Base-by-base conservation (phyloP, 2,888 invertebrate species). In the Chrysolina americana region DNA sequence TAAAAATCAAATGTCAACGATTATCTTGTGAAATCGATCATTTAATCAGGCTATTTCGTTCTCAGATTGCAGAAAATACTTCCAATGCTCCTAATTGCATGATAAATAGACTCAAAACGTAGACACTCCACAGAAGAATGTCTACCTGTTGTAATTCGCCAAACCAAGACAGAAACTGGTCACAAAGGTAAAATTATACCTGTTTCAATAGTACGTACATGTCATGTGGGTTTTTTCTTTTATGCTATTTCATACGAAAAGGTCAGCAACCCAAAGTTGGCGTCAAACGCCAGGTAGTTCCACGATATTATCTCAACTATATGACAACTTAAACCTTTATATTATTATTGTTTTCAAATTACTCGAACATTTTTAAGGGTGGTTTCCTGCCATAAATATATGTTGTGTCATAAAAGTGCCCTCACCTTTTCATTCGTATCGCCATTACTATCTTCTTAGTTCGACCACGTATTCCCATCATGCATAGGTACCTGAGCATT, bases 331-430 rank as follows among this genome's bases (percentile, higher is more conserved):
- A 69, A 75, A 75, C 77, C 75, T 73, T 73, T 65, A 56, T 65
- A 71, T 76, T 70, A 73, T 76, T 76, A 78, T 78, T 78, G 78
- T 78, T 79, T 79, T 78, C 71, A 44, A 79, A 78, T 74, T 74
- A 66, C 75, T 48, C 48, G 59, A 73, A 71, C 69, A 50, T 74
- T 65, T 70, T 69, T 68, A 53, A 71, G 73, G 74, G 74, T 74
- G 69, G 73, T 71, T 76, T 78, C 78, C 78, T 78, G 78, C 71
- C 78, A 75, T 78, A 78, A 78, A 78, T 73, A 71, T 78, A 78
- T 78, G 71, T 70, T 28, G 59, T 77, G 73, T 73, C 73, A 74
- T 73, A 77, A 77, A 76, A 77, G 36, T 70, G 66, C 62, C 70
- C 65, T 59, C 59, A 59, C 59, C 59, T 59, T 59, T 59, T 6